A percentile compares a stretch with the other conserved stretches of the same genome.
Evolutionary conservation across 2,113 vertebrate genomes (phyloP).

Genomic region (Ictalurus punctatus): DNA sequence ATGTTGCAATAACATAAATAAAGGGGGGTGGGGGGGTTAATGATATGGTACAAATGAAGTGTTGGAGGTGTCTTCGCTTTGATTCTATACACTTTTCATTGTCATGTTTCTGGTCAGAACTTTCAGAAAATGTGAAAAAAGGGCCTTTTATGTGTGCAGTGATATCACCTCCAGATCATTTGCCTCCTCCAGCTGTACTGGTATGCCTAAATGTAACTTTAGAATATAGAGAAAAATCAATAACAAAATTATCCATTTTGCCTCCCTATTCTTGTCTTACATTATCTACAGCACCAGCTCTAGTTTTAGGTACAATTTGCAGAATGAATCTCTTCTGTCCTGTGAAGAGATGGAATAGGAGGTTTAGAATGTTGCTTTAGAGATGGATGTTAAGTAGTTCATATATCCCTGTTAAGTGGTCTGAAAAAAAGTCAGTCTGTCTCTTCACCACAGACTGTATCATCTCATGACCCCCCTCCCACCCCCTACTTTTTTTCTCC

Average conservation of each 20-base stretch:
- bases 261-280: slow-evolving; percentile 72
- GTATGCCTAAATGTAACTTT: slow-evolving; percentile 73
- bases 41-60: not conserved
- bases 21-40: not conserved
- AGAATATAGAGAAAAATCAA: slow-evolving; percentile 80
- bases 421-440: slow-evolving; percentile 61
- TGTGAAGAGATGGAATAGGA: slow-evolving; percentile 62
- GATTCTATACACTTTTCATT: slow-evolving; percentile 49
- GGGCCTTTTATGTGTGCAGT: slow-evolving; percentile 62
- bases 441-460: slow-evolving; percentile 54
- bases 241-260: slow-evolving; percentile 76
- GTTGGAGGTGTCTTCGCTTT: slow-evolving; percentile 26
- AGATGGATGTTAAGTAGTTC: slow-evolving; percentile 73
- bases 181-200: slow-evolving; percentile 54
- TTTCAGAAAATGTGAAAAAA: slow-evolving; percentile 58
- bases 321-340: slow-evolving; percentile 63
- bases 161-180: slow-evolving; percentile 63
- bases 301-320: slow-evolving; percentile 60
- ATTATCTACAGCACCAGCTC: slow-evolving; percentile 66
- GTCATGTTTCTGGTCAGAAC: slow-evolving; percentile 44
- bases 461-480: slow-evolving; percentile 57
- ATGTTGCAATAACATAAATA: not conserved
- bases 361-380: slow-evolving; percentile 70
- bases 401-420: slow-evolving; percentile 74
- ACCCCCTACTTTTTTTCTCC: slow-evolving; percentile 38